These are phyloP conservation scores for Dascillus cervinus DNA, from an alignment of 2,888 invertebrate genomes.

Conservation along the genomic window DNA sequence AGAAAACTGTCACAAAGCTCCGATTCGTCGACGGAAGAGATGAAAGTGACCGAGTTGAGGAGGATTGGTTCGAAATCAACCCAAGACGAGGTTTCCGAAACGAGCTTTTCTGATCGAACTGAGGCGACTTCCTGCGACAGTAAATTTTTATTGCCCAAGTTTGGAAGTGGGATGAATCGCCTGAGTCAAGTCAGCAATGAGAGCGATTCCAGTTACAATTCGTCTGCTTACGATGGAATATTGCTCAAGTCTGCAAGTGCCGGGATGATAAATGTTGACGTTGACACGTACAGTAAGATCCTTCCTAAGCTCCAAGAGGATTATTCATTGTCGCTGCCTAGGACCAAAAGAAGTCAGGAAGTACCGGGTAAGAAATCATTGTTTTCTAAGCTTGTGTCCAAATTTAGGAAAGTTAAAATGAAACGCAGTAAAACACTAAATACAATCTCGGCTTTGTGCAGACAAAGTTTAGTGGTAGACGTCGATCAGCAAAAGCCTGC, in stretches of 20 bases:
- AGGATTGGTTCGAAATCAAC: too few relatives aligned
- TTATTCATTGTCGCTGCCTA: slow-evolving; percentile 49
- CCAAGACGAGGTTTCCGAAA: too few relatives aligned
- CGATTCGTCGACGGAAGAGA: too few relatives aligned
- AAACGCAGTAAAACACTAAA: slow-evolving; percentile 42
- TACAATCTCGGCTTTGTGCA: slow-evolving; percentile 62
- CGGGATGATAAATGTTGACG: slow-evolving; percentile 67
- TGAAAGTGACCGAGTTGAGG: too few relatives aligned
- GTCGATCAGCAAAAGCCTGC: too few relatives aligned
- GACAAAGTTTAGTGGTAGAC: slow-evolving; percentile 67
- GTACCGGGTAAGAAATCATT: slow-evolving; percentile 40
- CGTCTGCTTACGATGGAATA: slow-evolving; percentile 37
- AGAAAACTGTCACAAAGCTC: too few relatives aligned
- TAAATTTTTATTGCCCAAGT: too few relatives aligned
- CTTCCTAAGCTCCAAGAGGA: slow-evolving; percentile 39
- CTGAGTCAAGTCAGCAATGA: slow-evolving; percentile 57
- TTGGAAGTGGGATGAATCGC: too few relatives aligned
- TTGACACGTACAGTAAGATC: slow-evolving; percentile 51
- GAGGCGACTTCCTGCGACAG: too few relatives aligned
- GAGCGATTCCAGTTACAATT: slow-evolving; percentile 49
- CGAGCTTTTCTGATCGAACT: too few relatives aligned
- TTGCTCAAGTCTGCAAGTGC: slow-evolving; percentile 68
- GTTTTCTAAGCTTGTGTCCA: slow-evolving; percentile 51
- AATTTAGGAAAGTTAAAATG: slow-evolving; percentile 51
- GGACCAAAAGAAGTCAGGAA: slow-evolving; percentile 35